Conservation (phyloP, 2,113 vertebrate species). For the Strix uralensis region DNA sequence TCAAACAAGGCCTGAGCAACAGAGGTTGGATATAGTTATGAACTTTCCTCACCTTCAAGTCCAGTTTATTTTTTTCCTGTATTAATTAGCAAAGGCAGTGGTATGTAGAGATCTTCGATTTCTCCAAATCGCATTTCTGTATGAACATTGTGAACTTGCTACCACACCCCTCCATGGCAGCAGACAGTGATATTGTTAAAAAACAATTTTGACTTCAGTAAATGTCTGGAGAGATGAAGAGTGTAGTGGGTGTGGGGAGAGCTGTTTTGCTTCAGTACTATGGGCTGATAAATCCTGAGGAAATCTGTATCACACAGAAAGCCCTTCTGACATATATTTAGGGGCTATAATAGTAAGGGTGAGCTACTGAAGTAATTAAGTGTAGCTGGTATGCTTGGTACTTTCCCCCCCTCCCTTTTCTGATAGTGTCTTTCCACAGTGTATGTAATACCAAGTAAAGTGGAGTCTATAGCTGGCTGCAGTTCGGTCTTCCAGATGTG, state of each 20-base stretch:
- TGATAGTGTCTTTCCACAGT: neutral
- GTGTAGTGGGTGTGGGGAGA: neutral
- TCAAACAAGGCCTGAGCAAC: neutral
- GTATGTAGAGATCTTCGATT: neutral
- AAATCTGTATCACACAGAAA: neutral
- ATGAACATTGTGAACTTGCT: neutral
- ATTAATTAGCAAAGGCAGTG: neutral
- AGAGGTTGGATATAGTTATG: neutral
- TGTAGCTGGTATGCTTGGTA: neutral
- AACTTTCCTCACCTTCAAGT: neutral
- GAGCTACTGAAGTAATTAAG: neutral
- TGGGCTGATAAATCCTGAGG: neutral
- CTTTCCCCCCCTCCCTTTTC: fast-evolving
- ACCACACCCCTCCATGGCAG: neutral
- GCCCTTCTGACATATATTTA: neutral
- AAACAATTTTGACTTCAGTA: neutral
- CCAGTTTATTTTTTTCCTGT: neutral
- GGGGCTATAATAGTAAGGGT: neutral
- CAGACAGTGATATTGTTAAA: neutral
- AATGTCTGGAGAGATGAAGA: neutral
- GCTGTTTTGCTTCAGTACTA: neutral
- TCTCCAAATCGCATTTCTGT: neutral
- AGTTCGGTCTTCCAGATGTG: neutral
- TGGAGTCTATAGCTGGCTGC: neutral
- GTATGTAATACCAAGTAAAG: neutral